Evolutionary conservation across 2,797 vertebrate species (phyloP), one percentile per base, ranked within the genome.

Genomic region (Sebastes taczanowskii): DNA sequence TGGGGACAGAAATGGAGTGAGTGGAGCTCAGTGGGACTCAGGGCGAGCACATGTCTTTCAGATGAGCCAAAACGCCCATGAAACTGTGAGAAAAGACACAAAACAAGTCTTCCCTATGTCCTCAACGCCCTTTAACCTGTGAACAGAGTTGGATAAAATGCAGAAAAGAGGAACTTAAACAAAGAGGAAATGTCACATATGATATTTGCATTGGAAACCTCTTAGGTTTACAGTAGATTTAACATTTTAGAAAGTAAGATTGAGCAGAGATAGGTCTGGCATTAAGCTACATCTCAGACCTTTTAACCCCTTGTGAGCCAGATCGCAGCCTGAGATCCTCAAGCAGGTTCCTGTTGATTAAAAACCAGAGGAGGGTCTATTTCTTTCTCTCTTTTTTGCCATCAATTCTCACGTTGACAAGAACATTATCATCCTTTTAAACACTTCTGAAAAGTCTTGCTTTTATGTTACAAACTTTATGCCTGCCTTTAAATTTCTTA

Each of bases 21-120:
- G 92, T 92, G 89, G 91, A 90, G 88, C 95, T 88, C 95, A 94
- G 95, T 93, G 92, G 95, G 94, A 91, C 88, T 86, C 80, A 38
- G 87, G 87, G 91, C 81, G 83, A 95, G 94, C 95, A 95, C 95
- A 95, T 95, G 95, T 95, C 94, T 94, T 94, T 92, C 81, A 86
- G 86, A 92, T 74, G 91, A 95, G 95, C 94, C 95, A 96, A 95
- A 92, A 89, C 38, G 80, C 87, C 78, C 86, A 72, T 88, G 85
- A 89, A 92, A 90, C 84, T 87, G 88, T 87, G 86, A 86, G 85
- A 89, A 91, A 88, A 86, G 83, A 79, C 86, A 90, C 61, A 80
- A 84, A 91, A 85, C 59, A 59, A 63, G 59, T 87, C 80, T 80
- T 85, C 72, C 64, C 66, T 27, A 6, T 52, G 86, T 83, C 86